Percentiles rank a stretch among this genome's conserved stretches.
These are phyloP conservation scores for Aldabrachelys gigantea DNA, from an alignment of 2,113 vertebrate genomes.

Conservation along the genomic window DNA sequence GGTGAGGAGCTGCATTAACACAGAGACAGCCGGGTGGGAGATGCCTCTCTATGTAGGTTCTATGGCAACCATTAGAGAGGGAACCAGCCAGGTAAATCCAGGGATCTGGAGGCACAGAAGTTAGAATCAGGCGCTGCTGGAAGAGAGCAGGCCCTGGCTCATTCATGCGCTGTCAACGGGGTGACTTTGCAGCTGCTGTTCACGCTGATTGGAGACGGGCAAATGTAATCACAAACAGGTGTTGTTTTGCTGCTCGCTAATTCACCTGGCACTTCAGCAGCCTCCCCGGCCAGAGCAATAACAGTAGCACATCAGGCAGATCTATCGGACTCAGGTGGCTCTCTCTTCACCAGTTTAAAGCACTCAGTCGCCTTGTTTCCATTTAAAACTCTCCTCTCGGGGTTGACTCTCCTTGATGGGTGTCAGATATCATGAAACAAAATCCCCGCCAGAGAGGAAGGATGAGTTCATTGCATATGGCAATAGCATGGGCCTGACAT, in stretches of 20 bases:
- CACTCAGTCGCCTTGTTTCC: fast-evolving
- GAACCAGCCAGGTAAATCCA: background rate
- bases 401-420: background rate
- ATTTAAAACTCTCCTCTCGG: background rate
- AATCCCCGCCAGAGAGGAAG: fast-evolving
- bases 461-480: background rate
- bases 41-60: background rate
- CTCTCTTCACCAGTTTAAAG: fast-evolving
- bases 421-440: background rate
- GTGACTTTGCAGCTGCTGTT: background rate
- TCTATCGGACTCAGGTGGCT: background rate
- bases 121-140: background rate
- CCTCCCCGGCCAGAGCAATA: background rate
- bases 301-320: fast-evolving
- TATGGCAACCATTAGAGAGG: background rate
- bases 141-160: background rate
- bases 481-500: background rate
- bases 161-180: fast-evolving
- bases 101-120: background rate
- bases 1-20: too few relatives aligned
- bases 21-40: background rate
- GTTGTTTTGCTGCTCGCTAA: background rate
- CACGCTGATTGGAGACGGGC: background rate
- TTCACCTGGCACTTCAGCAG: background rate
- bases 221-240: background rate